A percentile compares a stretch with the other conserved stretches of the same genome.
These are phyloP conservation scores for Drosophila micromelanica DNA, from an alignment of 1,140 invertebrate genomes.

Conservation along the genomic window DNA sequence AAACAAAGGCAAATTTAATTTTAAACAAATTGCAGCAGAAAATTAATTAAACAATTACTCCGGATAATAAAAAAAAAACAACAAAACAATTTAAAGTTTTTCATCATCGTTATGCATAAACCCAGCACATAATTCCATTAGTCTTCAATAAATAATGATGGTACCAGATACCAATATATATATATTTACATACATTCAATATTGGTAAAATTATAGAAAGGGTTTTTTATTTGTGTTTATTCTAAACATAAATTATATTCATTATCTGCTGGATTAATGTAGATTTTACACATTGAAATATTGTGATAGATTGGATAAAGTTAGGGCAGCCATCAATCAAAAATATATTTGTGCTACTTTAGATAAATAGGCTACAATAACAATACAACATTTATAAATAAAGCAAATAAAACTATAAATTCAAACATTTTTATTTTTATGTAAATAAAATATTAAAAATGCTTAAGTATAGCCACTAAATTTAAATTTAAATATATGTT, in stretches of 20 bases:
- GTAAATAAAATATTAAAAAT: too few relatives aligned
- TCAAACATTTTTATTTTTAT: too few relatives aligned
- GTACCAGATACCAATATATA: too few relatives aligned
- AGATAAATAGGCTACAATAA: background rate
- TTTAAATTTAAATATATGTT: too few relatives aligned
- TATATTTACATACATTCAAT: background rate
- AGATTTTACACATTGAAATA: background rate
- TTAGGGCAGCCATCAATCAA: constrained; percentile 27
- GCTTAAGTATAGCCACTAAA: too few relatives aligned
- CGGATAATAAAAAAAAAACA: background rate
- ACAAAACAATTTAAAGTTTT: constrained; percentile 5
- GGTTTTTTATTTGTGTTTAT: background rate
- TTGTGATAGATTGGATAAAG: constrained; percentile 17
- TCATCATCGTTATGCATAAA: constrained; percentile 4
- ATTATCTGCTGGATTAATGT: constrained; percentile 6
- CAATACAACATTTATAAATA: too few relatives aligned
- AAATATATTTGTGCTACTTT: background rate
- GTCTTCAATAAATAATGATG: background rate
- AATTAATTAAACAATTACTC: constrained; percentile 17
- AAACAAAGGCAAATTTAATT: background rate
- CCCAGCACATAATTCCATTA: background rate
- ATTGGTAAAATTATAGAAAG: constrained; percentile 1
- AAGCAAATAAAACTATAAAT: too few relatives aligned
- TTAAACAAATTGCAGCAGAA: constrained; percentile 3
- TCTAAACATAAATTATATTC: constrained; percentile 1